Conservation (phyloP, 2,888 invertebrate species). For the Metopia argyrocephala region DNA sequence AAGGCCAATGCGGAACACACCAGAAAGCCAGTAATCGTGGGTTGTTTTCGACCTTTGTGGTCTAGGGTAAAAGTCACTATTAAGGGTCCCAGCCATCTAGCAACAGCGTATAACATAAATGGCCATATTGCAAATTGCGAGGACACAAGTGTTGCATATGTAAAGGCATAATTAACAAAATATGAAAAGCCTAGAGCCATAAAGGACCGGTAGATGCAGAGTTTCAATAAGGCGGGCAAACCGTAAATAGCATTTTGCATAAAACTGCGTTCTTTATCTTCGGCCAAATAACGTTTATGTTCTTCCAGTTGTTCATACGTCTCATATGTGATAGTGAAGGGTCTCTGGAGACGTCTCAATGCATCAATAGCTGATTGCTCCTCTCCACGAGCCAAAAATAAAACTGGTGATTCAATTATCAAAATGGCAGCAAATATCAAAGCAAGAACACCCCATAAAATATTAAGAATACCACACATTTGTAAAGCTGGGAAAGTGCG, state of each 20-base stretch:
- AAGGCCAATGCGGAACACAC: slow-evolving; percentile 65
- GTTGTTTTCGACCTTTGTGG: slow-evolving; percentile 68
- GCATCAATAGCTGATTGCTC: slow-evolving; percentile 70
- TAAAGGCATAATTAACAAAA: slow-evolving; percentile 37
- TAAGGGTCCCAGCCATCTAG: slow-evolving; percentile 66
- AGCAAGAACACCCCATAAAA: slow-evolving; percentile 67
- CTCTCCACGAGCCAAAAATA: slow-evolving; percentile 67
- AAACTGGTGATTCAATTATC: slow-evolving; percentile 72
- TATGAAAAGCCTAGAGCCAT: slow-evolving; percentile 69
- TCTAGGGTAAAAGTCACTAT: slow-evolving; percentile 66
- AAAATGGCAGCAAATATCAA: slow-evolving; percentile 62
- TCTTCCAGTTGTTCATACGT: slow-evolving; percentile 71
- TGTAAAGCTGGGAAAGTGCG: slow-evolving; percentile 44
- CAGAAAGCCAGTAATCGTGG: slow-evolving; percentile 66
- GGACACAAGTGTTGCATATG: not conserved
- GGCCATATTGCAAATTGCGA: slow-evolving; percentile 50
- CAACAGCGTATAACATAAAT: slow-evolving; percentile 58
- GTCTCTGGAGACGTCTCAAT: slow-evolving; percentile 70
- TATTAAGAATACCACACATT: slow-evolving; percentile 68
- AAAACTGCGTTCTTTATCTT: slow-evolving; percentile 65
- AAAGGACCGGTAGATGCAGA: slow-evolving; percentile 68
- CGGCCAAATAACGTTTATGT: slow-evolving; percentile 70
- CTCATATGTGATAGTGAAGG: slow-evolving; percentile 66
- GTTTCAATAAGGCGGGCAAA: slow-evolving; percentile 67
- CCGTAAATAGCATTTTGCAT: slow-evolving; percentile 63